Evolutionary conservation across 2,113 vertebrate genomes (phyloP).

Genomic region (Nymphicus hollandicus): DNA sequence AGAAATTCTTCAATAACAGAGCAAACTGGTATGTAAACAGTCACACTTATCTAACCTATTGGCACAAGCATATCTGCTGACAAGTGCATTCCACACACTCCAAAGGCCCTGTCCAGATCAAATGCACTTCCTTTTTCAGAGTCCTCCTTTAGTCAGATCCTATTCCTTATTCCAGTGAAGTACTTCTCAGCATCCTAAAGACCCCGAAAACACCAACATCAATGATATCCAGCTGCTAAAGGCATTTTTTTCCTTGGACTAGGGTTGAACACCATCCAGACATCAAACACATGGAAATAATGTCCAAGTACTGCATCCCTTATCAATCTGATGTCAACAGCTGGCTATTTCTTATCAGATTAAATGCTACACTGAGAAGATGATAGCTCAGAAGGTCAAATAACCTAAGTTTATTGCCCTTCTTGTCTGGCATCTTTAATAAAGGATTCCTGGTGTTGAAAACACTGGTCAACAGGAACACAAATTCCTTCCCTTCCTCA

Average conservation of each 20-base stretch:
- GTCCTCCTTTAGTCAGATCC: not conserved
- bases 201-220: not conserved
- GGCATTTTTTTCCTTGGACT: not conserved
- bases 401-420: not conserved
- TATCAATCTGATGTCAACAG: not conserved
- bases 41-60: slow-evolving; percentile 62
- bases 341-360: not conserved
- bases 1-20: slow-evolving; percentile 61
- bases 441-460: not conserved
- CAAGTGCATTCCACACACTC: slow-evolving; percentile 59
- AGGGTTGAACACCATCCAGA: not conserved
- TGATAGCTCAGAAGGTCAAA: not conserved
- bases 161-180: not conserved
- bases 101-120: slow-evolving; percentile 7
- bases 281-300: not conserved
- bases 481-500: not conserved
- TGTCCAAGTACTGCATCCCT: not conserved
- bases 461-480: not conserved
- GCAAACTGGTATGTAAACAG: slow-evolving; percentile 67
- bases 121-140: not conserved
- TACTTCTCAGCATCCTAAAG: not conserved
- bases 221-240: not conserved
- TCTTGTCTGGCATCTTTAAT: not conserved
- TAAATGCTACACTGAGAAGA: not conserved
- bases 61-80: slow-evolving; percentile 62